A percentile compares a stretch with the other conserved stretches of the same genome.
These are phyloP conservation scores for Lagopus leucura DNA, from an alignment of 2,113 vertebrate species.

Conservation along the genomic window DNA sequence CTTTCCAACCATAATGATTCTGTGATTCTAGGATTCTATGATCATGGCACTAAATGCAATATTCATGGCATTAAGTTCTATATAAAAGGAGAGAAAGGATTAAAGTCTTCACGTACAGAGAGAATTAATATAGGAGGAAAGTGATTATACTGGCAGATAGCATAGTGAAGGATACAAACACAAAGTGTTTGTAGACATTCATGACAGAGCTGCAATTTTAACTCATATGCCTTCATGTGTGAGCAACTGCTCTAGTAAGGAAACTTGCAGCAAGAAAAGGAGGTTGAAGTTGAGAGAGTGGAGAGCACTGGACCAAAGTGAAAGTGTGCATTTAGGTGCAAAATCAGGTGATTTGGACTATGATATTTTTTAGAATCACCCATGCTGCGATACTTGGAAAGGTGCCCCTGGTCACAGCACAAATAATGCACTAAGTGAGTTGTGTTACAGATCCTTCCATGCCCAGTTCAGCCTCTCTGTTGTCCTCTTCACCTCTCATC, in stretches of 20 bases:
- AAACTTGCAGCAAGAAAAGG: too few species aligned
- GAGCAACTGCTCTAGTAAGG: neutral
- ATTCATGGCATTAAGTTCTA: neutral
- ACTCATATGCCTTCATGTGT: neutral
- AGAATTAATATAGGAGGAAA: neutral
- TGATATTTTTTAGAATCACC: neutral
- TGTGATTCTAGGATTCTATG: too few species aligned
- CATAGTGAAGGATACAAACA: neutral
- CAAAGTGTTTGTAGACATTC: neutral
- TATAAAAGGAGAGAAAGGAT: neutral
- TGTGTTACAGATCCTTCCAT: neutral
- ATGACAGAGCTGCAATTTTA: accelerated
- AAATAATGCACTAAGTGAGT: neutral
- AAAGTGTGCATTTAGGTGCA: neutral
- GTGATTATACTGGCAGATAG: accelerated
- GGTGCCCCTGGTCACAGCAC: neutral
- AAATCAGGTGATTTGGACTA: too few species aligned
- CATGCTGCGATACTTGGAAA: neutral
- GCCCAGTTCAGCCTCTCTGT: neutral
- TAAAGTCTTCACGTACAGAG: too few species aligned
- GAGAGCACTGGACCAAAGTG: too few species aligned
- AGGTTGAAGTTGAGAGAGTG: neutral
- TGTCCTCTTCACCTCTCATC: neutral
- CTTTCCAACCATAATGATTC: too few species aligned
- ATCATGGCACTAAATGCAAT: too few species aligned